Conservation (phyloP, 2,797 vertebrate genomes). For the Sarcoramphus papa region DNA sequence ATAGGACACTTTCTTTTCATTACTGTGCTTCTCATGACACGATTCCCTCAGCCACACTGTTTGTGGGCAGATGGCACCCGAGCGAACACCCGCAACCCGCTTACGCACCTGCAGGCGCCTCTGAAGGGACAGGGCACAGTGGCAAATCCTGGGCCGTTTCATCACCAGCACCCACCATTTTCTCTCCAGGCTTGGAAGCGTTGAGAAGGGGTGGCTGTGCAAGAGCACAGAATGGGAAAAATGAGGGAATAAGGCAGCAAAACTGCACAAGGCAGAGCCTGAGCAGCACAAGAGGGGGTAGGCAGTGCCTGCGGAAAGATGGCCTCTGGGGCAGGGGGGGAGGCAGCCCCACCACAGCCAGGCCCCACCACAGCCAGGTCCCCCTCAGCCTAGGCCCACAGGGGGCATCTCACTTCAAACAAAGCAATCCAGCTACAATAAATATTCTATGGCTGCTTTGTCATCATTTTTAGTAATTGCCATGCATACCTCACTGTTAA, state of each 20-base stretch:
- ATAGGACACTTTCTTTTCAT: background rate
- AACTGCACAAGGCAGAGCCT: background rate
- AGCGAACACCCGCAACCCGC: accelerated
- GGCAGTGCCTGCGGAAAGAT: accelerated
- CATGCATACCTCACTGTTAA: accelerated
- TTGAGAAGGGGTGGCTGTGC: accelerated
- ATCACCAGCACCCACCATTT: background rate
- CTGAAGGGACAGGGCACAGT: accelerated
- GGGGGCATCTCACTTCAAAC: accelerated
- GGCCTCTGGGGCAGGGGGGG: accelerated
- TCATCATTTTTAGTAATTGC: background rate
- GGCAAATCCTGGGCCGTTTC: accelerated
- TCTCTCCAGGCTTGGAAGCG: accelerated
- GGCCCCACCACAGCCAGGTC: background rate
- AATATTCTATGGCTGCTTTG: accelerated
- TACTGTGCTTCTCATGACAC: accelerated
- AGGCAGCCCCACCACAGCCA: background rate
- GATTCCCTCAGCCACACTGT: accelerated
- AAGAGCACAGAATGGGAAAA: background rate
- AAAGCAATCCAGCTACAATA: background rate
- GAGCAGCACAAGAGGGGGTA: accelerated
- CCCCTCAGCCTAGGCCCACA: accelerated
- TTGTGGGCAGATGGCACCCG: accelerated
- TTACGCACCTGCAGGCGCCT: background rate
- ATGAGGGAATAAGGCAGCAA: accelerated